Conservation (phyloP, 2,888 invertebrate genomes). For the Chydorus sphaericus region DNA sequence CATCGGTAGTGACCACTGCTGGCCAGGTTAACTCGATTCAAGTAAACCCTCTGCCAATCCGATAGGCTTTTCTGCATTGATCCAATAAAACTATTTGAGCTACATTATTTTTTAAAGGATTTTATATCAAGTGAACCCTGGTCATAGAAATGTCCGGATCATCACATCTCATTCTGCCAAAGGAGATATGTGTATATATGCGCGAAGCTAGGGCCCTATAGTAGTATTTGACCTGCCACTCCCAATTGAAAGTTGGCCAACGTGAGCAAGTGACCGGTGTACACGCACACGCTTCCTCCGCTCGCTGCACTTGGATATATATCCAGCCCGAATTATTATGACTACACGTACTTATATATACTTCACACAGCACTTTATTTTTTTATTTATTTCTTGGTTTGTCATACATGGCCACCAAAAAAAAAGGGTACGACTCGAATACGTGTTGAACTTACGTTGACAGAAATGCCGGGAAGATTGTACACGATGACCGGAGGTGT, state of each 20-base stretch:
- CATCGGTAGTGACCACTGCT: constrained; percentile 12
- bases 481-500: constrained; percentile 7
- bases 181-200: too few species aligned
- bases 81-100: not conserved
- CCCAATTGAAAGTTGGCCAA: not conserved
- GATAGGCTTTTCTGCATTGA: constrained; percentile 5
- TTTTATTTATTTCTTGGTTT: not conserved
- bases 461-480: constrained; percentile 7
- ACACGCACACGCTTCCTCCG: not conserved
- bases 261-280: not conserved
- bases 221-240: too few species aligned
- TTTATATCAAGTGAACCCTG: too few species aligned
- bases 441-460: constrained; percentile 13
- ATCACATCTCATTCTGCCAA: too few species aligned
- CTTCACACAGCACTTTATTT: too few species aligned
- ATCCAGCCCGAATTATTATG: not conserved
- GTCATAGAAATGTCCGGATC: too few species aligned
- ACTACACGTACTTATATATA: not conserved
- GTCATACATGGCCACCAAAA: not conserved
- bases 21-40: constrained; percentile 4
- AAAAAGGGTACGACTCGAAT: too few species aligned
- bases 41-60: constrained; percentile 8
- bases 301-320: not conserved
- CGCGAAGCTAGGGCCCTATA: too few species aligned
- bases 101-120: too few species aligned